A percentile compares a stretch with the other conserved stretches of the same genome.
phyloP scores from a whole-genome alignment of 2,113 vertebrate species.

The Syrrhaptes paradoxus region DNA sequence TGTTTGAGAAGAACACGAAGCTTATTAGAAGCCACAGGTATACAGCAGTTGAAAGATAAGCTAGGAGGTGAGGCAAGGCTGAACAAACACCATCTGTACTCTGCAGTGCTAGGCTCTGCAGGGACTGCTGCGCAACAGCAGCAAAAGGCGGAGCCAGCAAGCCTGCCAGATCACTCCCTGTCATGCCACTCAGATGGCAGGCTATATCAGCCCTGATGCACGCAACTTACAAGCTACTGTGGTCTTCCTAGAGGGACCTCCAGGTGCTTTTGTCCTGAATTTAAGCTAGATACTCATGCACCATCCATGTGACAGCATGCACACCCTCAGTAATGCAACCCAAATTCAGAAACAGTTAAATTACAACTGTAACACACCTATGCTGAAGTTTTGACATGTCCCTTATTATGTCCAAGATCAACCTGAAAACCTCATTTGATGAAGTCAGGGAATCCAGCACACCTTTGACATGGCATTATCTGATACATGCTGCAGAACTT shows the following conservation, averaged over 20 bases:
- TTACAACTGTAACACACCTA: accelerated
- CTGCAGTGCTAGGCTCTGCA: constrained; percentile 49
- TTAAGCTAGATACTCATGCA: background rate
- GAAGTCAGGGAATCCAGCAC: background rate
- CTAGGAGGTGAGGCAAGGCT: constrained; percentile 32
- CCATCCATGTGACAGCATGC: accelerated
- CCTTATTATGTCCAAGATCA: background rate
- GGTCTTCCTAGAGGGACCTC: background rate
- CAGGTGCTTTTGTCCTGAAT: accelerated
- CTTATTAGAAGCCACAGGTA: constrained; percentile 13
- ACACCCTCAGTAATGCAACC: accelerated
- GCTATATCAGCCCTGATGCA: background rate
- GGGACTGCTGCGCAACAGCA: constrained; percentile 60
- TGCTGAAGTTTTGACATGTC: too few species aligned
- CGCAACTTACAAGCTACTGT: accelerated
- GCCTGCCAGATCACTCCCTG: background rate
- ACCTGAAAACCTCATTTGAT: background rate
- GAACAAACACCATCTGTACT: constrained; percentile 61
- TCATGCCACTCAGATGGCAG: background rate
- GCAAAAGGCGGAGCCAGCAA: constrained; percentile 32
- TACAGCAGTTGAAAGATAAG: constrained; percentile 24
- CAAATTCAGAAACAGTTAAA: background rate
- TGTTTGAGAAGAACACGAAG: background rate
- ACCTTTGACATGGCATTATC: background rate
- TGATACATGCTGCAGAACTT: background rate